phyloP scores from a whole-genome alignment of 1,140 invertebrate species.

The Lucilia sericata region DNA sequence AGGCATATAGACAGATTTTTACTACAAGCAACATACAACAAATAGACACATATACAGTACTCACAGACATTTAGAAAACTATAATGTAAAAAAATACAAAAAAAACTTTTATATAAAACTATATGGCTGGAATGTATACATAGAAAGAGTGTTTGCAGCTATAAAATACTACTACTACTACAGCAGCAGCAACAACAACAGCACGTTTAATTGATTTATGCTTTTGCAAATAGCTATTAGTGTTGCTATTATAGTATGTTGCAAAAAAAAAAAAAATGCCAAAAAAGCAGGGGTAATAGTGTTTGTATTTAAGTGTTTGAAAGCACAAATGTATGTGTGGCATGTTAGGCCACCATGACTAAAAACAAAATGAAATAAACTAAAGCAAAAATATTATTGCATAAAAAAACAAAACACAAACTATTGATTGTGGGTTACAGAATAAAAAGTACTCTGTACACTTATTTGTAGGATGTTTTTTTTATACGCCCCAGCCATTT shows the following conservation, averaged over 20 bases:
- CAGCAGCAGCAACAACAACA: neutral
- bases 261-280: neutral
- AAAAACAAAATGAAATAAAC: neutral
- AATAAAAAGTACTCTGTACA: neutral
- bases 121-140: neutral
- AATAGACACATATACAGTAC: neutral
- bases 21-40: neutral
- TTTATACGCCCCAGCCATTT: neutral
- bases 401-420: neutral
- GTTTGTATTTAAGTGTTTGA: neutral
- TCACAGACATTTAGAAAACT: neutral
- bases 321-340: neutral
- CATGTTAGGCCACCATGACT: neutral
- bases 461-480: neutral
- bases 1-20: neutral
- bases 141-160: neutral
- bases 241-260: constrained; percentile 31
- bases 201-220: constrained; percentile 42
- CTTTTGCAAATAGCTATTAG: constrained; percentile 44
- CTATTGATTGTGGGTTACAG: constrained; percentile 14
- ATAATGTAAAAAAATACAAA: neutral
- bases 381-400: neutral
- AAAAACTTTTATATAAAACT: neutral
- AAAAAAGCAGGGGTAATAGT: neutral
- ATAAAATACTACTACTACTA: neutral